These are phyloP conservation scores for Sebastes iracundus DNA, from an alignment of 2,797 vertebrate species.

Conservation along the genomic window DNA sequence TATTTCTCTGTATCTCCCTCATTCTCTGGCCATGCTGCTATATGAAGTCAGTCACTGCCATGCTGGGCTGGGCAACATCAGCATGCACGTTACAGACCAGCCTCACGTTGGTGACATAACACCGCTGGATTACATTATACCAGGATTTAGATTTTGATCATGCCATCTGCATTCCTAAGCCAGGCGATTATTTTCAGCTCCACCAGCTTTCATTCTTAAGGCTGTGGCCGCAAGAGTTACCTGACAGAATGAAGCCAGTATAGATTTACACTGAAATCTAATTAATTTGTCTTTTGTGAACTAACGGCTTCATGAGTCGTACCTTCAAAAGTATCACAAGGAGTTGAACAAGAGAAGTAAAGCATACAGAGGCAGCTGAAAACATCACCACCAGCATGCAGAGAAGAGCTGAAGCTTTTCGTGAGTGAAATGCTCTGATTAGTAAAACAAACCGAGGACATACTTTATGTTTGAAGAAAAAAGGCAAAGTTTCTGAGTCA, in stretches of 20 bases:
- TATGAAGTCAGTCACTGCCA: conserved; percentile 66
- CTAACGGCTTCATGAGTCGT: conserved; percentile 24
- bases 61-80: conserved; percentile 70
- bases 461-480: conserved; percentile 30
- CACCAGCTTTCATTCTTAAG: conserved; percentile 42
- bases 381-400: conserved; percentile 48
- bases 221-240: conserved; percentile 21
- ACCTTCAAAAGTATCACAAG: conserved; percentile 24
- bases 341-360: conserved; percentile 25
- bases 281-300: conserved; percentile 35
- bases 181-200: conserved; percentile 43
- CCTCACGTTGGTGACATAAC: conserved; percentile 47
- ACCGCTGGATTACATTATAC: conserved; percentile 39
- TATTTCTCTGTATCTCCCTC: conserved; percentile 49
- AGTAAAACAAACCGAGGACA: conserved; percentile 31
- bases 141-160: conserved; percentile 59
- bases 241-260: conserved; percentile 10
- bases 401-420: conserved; percentile 18
- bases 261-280: conserved; percentile 19
- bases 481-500: conserved; percentile 56
- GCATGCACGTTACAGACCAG: conserved; percentile 78
- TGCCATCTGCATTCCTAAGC: conserved; percentile 71
- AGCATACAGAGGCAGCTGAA: conserved; percentile 37
- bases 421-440: conserved; percentile 32
- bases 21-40: conserved; percentile 82